Evolutionary conservation across 2,797 vertebrate genomes (phyloP), one percentile per base, ranked within the genome.

Genomic region (Rhadinocentrus ornatus): DNA sequence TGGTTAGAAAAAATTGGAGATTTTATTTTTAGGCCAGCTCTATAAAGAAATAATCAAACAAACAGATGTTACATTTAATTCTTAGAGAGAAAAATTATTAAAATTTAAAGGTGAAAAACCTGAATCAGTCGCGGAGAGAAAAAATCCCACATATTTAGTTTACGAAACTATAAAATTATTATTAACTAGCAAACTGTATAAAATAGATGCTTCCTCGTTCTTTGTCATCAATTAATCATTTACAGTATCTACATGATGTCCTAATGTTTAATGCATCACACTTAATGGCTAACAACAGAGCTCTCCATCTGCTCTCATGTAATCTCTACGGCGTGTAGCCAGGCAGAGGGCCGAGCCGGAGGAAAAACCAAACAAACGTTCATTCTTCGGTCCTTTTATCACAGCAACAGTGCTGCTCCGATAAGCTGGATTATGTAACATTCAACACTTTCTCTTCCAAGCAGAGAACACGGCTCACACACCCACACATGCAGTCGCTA

Each of bases 361-460:
- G 63, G 50, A 15, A 27, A 57, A 78, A 15, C 56, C 50, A 35
- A 60, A 41, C 48, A 13, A 53, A 34, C 58, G 18, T 31, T 13
- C 6, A 1, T 13, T 20, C 50, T 62, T 69, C 56, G 57, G 39
- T 77, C 24, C 16, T 56, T 50, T 75, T 35, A 75, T 79, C 68
- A 20, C 27, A 20, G 26, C 0, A 11, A 46, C 77, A 29, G 52
- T n/a, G 22, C 59, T 20, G 66, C 54, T 66, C 63, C 34, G 62
- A 87, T 82, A 73, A 83, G 57, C 67, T 8, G 22, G 26, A 58
- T 89, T 89, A 77, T 31, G 44, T 66, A 89, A 90, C 64, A 32
- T 16, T 64, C 31, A 16, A 35, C 76, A 69, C 81, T 88, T 88
- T 88, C 89, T 37, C 70, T 79, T 69, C 66, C 78, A 76, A 77